Conservation (phyloP, 2,797 vertebrate species). For the Aulostomus chinensis region DNA sequence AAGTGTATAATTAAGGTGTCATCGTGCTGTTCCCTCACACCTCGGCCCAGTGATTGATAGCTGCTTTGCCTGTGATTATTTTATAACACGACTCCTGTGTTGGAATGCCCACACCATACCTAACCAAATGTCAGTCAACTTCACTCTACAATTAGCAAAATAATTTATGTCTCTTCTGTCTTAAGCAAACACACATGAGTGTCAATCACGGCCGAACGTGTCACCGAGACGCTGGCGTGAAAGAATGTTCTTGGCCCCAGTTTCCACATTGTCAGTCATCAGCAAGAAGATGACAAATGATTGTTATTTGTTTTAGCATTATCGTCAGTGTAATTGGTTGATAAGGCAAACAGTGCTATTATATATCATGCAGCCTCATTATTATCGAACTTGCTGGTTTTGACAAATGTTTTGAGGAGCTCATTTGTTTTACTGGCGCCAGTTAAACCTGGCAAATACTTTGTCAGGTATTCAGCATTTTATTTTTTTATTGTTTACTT, state of each 20-base stretch:
- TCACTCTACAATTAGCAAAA: constrained; percentile 74
- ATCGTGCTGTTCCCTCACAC: constrained; percentile 65
- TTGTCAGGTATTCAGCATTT: background rate
- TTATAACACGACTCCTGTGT: constrained; percentile 69
- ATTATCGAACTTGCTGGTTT: constrained; percentile 20
- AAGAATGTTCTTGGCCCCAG: constrained; percentile 63
- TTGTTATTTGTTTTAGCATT: constrained; percentile 47
- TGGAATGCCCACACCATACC: constrained; percentile 69
- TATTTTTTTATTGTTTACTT: background rate
- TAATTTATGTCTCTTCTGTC: constrained; percentile 70
- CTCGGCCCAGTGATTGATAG: constrained; percentile 70
- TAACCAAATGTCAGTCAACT: constrained; percentile 71
- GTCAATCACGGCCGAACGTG: constrained; percentile 12
- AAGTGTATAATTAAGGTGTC: constrained; percentile 78
- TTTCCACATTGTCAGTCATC: constrained; percentile 21
- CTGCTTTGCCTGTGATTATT: constrained; percentile 78
- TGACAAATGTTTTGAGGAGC: constrained; percentile 49
- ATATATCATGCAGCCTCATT: constrained; percentile 22
- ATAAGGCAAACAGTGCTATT: constrained; percentile 40
- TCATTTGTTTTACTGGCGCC: constrained; percentile 45
- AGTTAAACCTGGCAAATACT: background rate
- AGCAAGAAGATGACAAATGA: background rate
- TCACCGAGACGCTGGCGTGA: constrained; percentile 35
- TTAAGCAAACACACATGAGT: constrained; percentile 61
- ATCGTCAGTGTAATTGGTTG: constrained; percentile 36